Base-by-base conservation (phyloP, 2,113 vertebrate species). In the Enhydra lutris region DNA sequence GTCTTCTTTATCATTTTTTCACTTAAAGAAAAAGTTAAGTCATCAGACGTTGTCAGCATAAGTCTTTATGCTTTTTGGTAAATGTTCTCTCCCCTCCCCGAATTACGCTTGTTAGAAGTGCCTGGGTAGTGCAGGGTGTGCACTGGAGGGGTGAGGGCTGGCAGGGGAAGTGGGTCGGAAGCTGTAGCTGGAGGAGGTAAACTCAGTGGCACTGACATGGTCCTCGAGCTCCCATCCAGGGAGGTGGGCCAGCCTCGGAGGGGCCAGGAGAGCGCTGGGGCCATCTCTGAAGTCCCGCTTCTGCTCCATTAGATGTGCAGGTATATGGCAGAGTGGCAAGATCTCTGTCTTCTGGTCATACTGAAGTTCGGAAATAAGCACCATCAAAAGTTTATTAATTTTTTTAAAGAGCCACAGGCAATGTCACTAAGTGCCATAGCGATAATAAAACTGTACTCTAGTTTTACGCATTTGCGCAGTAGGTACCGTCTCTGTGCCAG, bases 1-100 rank as follows among this genome's bases (percentile, higher is more conserved):
- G 20, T 6, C 18, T 76, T 89, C 71, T 95, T 89, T 91, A 67
- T 52, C 39, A n/a, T 81, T 92, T 89, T 95, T 92, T 80, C 47
- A 61, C 24, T n/a, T 67, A 23, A 81, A 63, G 55, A 42, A 74
- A 78, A 94, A 36, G 52, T 76, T 31, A 79, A 69, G 45, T 57
- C 55, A 36, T 59, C 63, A 52, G 45, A 94, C 94, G 42, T 45
- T 85, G 31, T 63, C 63, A 88, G 36, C 34, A 17, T 36, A 73
- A 73, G 17, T 82, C 83, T 36, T 50, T 73, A 63, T 39, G 4
- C 17, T 89, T 97, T 85, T 69, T 59, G 57, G 31, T 84, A 50
- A 71, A 39, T 78, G 39, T 55, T 85, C 47, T 87, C 57, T 5
- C 50, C 63, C 21, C 11, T 21, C 13, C 39, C 42, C 69, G 26